Base-by-base conservation (phyloP, 2,797 vertebrate genomes). In the Sus cebifrons region DNA sequence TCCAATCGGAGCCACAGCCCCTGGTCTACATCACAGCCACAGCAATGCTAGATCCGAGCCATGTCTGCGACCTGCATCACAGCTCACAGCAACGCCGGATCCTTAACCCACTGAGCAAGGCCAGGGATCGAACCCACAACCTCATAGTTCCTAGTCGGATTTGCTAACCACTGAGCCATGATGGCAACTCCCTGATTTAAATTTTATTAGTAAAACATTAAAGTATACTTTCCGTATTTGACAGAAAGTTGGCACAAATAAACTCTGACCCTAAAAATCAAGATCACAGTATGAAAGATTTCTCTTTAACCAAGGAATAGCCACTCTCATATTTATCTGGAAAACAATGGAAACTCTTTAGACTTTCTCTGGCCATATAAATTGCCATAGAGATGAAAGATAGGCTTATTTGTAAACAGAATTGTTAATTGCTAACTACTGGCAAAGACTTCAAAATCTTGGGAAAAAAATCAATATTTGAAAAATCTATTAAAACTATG, bases 381-480 rank as follows among this genome's bases (percentile, higher is more conserved):
- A 87, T 94, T 54, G 89, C 40, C 79, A 84, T 94, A 62, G 91
- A 91, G 64, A 58, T 86, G 40, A 86, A 92, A 95, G 84, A 77
- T 25, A 85, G 27, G 5, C 68, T 67, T 67, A 12, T 91, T 97
- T 74, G 3, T 68, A 85, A 87, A 89, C 23, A 85, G 71, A 93
- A 86, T 73, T 73, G 16, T 77, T 58, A 44, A 29, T 82, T 95
- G 73, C 36, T 73, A 79, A 81, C 44, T 78, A 12, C 49, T 83
- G 32, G 40, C 56, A 18, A 86, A 32, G n/a, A 91, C 82, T 86
- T 91, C 29, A 74, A 94, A 49, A 81, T 91, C 29, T 91, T 68
- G 67, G 67, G 44, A 5, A 49, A 68, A 85, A 81, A 44, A 56
- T 77, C n/a, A 82, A 3, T 86, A 70, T 52, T 77, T 97, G n/a